These are phyloP conservation scores for Melanerpes aurifrons DNA, from an alignment of 2,113 vertebrate species.

Conservation along the genomic window DNA sequence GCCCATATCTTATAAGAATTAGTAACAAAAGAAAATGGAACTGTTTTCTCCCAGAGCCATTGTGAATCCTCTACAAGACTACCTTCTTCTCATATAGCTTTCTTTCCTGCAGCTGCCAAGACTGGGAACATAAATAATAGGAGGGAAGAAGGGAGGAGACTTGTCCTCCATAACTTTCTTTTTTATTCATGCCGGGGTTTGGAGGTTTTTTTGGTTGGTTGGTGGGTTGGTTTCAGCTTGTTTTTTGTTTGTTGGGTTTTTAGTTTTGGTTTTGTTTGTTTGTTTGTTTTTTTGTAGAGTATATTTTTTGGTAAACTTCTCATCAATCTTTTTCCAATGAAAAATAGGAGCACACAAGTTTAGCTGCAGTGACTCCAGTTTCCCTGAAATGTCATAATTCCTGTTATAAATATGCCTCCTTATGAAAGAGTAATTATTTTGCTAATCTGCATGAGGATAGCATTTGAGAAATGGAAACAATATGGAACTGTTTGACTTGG, in stretches of 20 bases:
- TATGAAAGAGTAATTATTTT: conserved; percentile 29
- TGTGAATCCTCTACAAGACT: neutral
- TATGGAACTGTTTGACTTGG: conserved; percentile 32
- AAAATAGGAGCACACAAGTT: neutral
- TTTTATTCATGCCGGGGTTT: neutral
- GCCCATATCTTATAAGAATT: neutral
- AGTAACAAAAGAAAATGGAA: neutral
- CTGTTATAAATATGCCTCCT: neutral
- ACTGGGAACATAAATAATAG: neutral
- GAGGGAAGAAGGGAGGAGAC: neutral
- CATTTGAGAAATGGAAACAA: neutral
- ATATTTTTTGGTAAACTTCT: neutral
- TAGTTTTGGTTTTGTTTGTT: too few relatives aligned
- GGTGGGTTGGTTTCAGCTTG: too few relatives aligned
- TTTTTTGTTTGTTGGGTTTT: too few relatives aligned
- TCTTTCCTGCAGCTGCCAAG: neutral
- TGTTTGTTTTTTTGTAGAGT: neutral
- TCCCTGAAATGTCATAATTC: neutral
- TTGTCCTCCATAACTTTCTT: neutral
- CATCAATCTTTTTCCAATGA: neutral
- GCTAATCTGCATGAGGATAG: conserved; percentile 26
- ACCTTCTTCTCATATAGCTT: neutral
- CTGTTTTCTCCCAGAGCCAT: neutral
- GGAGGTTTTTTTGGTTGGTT: too few relatives aligned
- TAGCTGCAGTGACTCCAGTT: neutral